Percentiles rank a stretch among this genome's conserved stretches.
Conservation (phyloP, 2,113 vertebrate genomes). For the Xenopus laevis region DNA sequence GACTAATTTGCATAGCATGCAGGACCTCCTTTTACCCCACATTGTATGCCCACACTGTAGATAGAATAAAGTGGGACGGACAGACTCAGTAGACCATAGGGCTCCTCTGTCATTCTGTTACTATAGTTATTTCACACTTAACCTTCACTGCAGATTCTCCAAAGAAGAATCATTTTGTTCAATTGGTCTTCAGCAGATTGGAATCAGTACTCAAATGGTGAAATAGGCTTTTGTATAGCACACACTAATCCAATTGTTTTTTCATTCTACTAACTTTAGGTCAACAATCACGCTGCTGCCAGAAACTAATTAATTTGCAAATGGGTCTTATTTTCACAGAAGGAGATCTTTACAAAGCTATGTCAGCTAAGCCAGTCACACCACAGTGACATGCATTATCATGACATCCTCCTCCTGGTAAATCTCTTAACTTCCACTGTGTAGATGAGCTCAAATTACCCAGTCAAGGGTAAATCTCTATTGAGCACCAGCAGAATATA, state of each 20-base stretch:
- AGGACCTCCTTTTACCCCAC: constrained; percentile 5
- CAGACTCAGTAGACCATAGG: constrained; percentile 36
- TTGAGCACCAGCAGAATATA: constrained; percentile 55
- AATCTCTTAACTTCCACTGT: constrained; percentile 68
- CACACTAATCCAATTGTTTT: constrained; percentile 80
- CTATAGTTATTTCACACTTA: constrained; percentile 75
- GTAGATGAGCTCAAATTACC: constrained; percentile 70
- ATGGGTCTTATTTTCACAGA: constrained; percentile 73
- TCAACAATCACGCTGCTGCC: constrained; percentile 75
- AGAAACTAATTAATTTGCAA: constrained; percentile 83
- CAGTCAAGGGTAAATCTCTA: constrained; percentile 66
- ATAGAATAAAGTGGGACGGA: constrained; percentile 35
- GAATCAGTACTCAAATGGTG: constrained; percentile 64
- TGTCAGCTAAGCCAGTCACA: constrained; percentile 68
- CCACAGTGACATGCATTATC: constrained; percentile 70
- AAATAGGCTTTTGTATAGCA: constrained; percentile 66
- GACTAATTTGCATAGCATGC: constrained; percentile 34
- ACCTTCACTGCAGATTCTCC: constrained; percentile 70
- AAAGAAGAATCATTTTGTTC: constrained; percentile 69
- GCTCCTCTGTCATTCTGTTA: constrained; percentile 39
- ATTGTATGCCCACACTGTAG: constrained; percentile 26
- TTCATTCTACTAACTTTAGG: constrained; percentile 74
- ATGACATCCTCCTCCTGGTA: constrained; percentile 62
- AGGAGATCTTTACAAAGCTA: constrained; percentile 70
- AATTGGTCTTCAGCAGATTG: constrained; percentile 65